phyloP scores from a whole-genome alignment of 1,140 invertebrate genomes.

The Paraescarpia echinospica region DNA sequence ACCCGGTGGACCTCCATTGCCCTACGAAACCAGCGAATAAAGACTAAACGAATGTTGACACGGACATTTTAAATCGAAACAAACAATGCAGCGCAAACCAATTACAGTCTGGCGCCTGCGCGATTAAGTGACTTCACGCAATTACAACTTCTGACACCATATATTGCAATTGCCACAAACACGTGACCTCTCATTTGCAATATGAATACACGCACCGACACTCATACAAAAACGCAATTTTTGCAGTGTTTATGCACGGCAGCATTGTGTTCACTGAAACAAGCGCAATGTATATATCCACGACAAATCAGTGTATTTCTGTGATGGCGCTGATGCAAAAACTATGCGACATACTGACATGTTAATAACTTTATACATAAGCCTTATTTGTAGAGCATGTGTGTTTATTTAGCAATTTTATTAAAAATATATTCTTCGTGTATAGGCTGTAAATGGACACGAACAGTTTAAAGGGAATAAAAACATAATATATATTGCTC shows the following conservation, averaged over 20 bases:
- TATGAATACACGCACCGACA: background rate
- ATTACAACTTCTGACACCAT: background rate
- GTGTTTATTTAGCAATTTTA: no score
- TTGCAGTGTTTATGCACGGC: no score
- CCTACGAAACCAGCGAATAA: background rate
- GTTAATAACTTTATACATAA: background rate
- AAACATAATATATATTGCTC: no score
- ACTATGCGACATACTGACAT: no score
- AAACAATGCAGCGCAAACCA: background rate
- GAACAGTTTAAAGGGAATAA: no score
- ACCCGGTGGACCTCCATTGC: slow-evolving; percentile 10
- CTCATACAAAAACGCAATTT: no score
- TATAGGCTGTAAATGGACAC: no score
- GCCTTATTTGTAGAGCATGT: no score
- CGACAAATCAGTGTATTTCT: no score
- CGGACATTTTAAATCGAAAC: background rate
- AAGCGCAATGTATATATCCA: background rate
- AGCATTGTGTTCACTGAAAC: background rate
- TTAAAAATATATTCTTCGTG: no score
- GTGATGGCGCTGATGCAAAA: no score
- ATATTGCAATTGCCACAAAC: background rate
- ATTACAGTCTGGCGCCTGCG: background rate
- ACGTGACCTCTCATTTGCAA: background rate
- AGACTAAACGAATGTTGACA: background rate
- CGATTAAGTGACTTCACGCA: background rate